These are phyloP conservation scores for Yponomeuta evonymella DNA, from an alignment of 2,888 invertebrate genomes.

Conservation along the genomic window DNA sequence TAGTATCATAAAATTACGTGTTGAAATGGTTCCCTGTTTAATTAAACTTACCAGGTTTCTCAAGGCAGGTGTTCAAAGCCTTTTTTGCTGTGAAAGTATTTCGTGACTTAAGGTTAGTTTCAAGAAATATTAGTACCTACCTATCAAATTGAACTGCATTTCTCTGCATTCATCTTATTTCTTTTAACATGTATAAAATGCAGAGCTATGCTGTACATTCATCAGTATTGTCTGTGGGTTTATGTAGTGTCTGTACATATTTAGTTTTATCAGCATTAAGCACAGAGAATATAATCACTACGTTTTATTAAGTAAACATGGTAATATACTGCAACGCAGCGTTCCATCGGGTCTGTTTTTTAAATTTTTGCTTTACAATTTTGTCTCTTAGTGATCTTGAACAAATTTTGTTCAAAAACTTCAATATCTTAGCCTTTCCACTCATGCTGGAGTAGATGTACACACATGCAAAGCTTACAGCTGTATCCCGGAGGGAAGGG, in stretches of 20 bases:
- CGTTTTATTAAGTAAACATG: too few species aligned
- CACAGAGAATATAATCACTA: too few species aligned
- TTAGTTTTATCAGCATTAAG: too few species aligned
- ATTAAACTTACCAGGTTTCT: not conserved
- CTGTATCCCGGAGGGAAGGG: too few species aligned
- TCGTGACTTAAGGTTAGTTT: conserved; percentile 6
- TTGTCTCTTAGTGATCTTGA: too few species aligned
- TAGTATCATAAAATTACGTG: not conserved
- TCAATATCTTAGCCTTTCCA: too few species aligned
- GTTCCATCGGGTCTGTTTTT: too few species aligned
- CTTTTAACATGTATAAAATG: not conserved
- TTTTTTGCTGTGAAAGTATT: conserved; percentile 2
- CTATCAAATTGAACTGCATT: not conserved
- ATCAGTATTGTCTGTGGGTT: not conserved
- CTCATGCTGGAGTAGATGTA: too few species aligned
- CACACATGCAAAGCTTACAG: too few species aligned
- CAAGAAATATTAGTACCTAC: not conserved
- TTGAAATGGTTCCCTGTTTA: not conserved
- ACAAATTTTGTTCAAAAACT: too few species aligned
- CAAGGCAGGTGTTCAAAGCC: not conserved
- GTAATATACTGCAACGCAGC: too few species aligned
- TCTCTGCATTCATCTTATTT: not conserved
- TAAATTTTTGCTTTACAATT: too few species aligned
- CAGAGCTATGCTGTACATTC: not conserved
- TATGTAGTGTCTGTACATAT: not conserved